Conservation (phyloP, 2,113 vertebrate genomes). For the Phalacrocorax aristotelis region DNA sequence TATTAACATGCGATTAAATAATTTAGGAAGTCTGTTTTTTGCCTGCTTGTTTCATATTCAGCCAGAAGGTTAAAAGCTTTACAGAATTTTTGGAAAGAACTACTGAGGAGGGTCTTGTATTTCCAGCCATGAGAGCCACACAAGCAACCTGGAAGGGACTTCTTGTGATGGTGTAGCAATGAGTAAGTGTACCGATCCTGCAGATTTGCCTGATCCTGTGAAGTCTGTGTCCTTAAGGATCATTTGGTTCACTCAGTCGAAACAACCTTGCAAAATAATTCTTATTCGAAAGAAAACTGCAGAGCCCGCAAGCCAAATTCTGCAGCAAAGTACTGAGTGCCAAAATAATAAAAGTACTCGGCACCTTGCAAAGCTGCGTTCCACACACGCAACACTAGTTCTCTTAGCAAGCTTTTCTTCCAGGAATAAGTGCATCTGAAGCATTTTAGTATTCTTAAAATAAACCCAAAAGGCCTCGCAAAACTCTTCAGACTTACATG, state of each 20-base stretch:
- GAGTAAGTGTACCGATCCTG: background rate
- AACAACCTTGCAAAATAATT: background rate
- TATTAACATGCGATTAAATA: background rate
- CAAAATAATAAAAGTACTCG: constrained; percentile 39
- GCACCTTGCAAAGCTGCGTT: constrained; percentile 20
- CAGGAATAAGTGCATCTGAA: background rate
- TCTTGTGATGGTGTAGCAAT: background rate
- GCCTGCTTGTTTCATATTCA: background rate
- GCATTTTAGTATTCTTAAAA: background rate
- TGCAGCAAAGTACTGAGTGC: constrained; percentile 1
- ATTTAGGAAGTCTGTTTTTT: background rate
- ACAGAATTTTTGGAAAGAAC: background rate
- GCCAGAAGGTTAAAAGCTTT: background rate
- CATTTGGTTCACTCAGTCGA: background rate
- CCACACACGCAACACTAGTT: background rate
- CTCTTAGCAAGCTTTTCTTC: constrained; percentile 3
- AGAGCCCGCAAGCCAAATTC: background rate
- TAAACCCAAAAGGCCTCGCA: background rate
- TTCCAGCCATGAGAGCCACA: background rate
- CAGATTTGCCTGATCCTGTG: background rate
- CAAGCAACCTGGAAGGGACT: background rate
- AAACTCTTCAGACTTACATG: background rate
- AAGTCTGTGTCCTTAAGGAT: background rate
- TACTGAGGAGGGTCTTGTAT: background rate
- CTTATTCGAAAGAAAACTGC: background rate